These are phyloP conservation scores for Muscidifurax raptorellus DNA, from an alignment of 1,140 invertebrate genomes.

Conservation along the genomic window DNA sequence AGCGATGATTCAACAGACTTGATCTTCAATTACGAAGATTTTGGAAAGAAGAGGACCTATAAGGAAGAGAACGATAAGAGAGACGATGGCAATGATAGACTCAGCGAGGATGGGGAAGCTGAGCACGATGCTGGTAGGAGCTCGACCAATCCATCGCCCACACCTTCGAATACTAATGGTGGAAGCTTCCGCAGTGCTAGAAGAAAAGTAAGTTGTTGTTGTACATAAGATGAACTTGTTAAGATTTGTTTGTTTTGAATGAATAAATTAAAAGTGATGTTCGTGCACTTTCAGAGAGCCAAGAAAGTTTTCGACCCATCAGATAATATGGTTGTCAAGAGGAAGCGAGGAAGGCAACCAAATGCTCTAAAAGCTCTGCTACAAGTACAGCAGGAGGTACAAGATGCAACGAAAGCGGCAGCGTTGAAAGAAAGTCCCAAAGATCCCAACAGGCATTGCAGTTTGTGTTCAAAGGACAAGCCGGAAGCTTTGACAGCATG, in stretches of 20 bases:
- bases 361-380: constrained; percentile 72
- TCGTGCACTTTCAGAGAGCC: constrained; percentile 74
- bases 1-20: constrained; percentile 70
- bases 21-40: constrained; percentile 71
- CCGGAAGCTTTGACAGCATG: constrained; percentile 84
- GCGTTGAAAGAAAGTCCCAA: constrained; percentile 63
- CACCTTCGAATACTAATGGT: constrained; percentile 66
- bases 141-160: constrained; percentile 71
- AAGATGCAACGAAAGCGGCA: constrained; percentile 56
- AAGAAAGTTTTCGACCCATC: constrained; percentile 89
- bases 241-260: constrained; percentile 22
- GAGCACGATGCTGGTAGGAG: constrained; percentile 70
- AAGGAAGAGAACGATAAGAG: constrained; percentile 66
- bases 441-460: constrained; percentile 75
- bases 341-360: constrained; percentile 80
- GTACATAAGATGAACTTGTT: constrained; percentile 20
- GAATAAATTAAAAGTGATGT: constrained; percentile 11
- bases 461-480: constrained; percentile 72
- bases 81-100: constrained; percentile 63
- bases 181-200: constrained; percentile 70
- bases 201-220: constrained; percentile 66
- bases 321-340: constrained; percentile 82
- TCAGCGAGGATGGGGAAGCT: constrained; percentile 69
- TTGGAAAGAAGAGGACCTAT: constrained; percentile 58
- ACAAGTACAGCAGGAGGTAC: constrained; percentile 62